Conservation (phyloP, 1,140 invertebrate species). For the Drosophila rufa region DNA sequence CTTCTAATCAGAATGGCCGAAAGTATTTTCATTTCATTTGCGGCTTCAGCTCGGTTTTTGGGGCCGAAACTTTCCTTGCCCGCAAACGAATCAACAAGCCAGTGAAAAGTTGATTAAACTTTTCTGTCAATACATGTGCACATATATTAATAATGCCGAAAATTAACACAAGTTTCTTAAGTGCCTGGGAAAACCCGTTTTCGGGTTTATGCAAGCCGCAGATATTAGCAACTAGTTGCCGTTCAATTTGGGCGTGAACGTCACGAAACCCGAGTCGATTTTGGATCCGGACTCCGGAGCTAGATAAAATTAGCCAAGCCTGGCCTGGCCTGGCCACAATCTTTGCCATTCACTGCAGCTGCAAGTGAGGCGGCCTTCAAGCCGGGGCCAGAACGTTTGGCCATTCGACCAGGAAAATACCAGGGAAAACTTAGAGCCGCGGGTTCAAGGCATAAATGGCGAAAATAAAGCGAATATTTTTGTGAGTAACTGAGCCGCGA, state of each 20-base stretch:
- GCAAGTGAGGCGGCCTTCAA: constrained; percentile 33
- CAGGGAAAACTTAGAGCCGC: constrained; percentile 9
- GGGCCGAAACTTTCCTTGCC: constrained; percentile 33
- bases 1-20: constrained; percentile 48
- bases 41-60: constrained; percentile 16
- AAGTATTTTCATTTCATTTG: constrained; percentile 49
- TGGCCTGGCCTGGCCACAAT: constrained; percentile 1
- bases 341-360: constrained; percentile 40
- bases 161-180: constrained; percentile 10
- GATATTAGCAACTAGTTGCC: constrained; percentile 18
- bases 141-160: constrained; percentile 28
- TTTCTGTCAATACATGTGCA: constrained; percentile 30
- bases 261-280: constrained; percentile 29
- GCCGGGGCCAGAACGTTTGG: constrained; percentile 14
- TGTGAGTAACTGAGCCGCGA: constrained; percentile 54
- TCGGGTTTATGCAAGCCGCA: constrained; percentile 21
- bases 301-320: constrained; percentile 36
- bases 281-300: neutral
- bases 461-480: constrained; percentile 41
- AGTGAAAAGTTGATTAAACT: constrained; percentile 39
- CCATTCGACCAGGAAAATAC: constrained; percentile 6
- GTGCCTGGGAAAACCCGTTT: constrained; percentile 22
- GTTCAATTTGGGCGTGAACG: constrained; percentile 48
- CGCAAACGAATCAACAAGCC: constrained; percentile 17
- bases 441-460: constrained; percentile 58